phyloP scores from a whole-genome alignment of 1,140 invertebrate genomes.

The Apis cerana region DNA sequence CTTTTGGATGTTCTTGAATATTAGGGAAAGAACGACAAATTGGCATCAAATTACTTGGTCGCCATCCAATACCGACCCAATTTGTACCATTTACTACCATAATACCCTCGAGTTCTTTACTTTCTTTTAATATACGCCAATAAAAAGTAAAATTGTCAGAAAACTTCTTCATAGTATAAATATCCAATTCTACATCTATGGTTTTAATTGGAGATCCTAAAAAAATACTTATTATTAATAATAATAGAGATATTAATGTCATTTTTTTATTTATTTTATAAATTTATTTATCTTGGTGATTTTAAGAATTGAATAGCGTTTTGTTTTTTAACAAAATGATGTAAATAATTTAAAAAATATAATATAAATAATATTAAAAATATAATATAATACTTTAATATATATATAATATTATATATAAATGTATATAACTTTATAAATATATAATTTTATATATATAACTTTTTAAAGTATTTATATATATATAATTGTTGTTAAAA shows the following conservation, averaged over 20 bases:
- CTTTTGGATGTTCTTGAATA: conserved; percentile 79
- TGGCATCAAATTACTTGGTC: conserved; percentile 87
- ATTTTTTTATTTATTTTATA: no score
- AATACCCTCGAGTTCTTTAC: conserved; percentile 91
- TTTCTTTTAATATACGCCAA: conserved; percentile 91
- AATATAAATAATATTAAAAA: not conserved
- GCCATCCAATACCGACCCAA: conserved; percentile 93
- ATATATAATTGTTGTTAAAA: no score
- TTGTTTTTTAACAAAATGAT: not conserved
- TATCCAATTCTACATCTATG: conserved; percentile 84
- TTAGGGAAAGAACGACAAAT: conserved; percentile 90
- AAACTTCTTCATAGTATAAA: conserved; percentile 87
- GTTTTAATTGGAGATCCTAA: conserved; percentile 85
- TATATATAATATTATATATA: no score
- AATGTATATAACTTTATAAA: no score
- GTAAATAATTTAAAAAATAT: not conserved
- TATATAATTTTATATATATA: no score
- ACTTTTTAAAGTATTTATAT: no score
- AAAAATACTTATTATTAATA: conserved; percentile 49
- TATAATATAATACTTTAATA: no score
- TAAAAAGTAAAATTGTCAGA: conserved; percentile 88
- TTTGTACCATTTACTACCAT: conserved; percentile 91
- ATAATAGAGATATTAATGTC: no score
- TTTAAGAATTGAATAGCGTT: not conserved
- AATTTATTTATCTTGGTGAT: not conserved